phyloP scores from a whole-genome alignment of 2,888 invertebrate species.

The Monoplex corrugatus region DNA sequence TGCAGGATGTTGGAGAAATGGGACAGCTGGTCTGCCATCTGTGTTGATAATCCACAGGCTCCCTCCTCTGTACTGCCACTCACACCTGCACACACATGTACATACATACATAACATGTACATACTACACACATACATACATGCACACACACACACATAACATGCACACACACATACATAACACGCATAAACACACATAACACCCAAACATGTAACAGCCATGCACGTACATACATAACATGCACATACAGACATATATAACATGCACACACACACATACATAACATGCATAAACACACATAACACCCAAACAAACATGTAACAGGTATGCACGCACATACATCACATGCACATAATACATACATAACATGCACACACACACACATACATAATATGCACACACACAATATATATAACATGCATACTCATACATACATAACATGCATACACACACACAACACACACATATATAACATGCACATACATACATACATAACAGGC shows the following conservation, averaged over 20 bases:
- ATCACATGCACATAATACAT: not conserved
- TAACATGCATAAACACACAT: not conserved
- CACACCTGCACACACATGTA: not conserved
- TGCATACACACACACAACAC: too few relatives aligned
- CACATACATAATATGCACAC: not conserved
- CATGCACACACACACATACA: not conserved
- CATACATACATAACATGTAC: not conserved
- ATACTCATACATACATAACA: not conserved
- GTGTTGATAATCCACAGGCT: constrained; percentile 49
- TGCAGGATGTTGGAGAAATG: constrained; percentile 69
- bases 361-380: not conserved
- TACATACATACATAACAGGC: too few relatives aligned
- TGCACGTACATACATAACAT: not conserved
- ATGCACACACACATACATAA: not conserved
- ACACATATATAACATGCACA: too few relatives aligned
- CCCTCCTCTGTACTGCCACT: not conserved
- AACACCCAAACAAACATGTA: too few relatives aligned
- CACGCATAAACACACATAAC: too few relatives aligned
- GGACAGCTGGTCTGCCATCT: constrained; percentile 69
- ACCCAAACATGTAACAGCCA: too few relatives aligned
- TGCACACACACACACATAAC: not conserved
- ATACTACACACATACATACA: too few relatives aligned
- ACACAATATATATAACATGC: not conserved
- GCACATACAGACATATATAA: not conserved
- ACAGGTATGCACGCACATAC: too few relatives aligned